phyloP scores from a whole-genome alignment of 2,113 vertebrate species.

The Falcunculus frontatus region DNA sequence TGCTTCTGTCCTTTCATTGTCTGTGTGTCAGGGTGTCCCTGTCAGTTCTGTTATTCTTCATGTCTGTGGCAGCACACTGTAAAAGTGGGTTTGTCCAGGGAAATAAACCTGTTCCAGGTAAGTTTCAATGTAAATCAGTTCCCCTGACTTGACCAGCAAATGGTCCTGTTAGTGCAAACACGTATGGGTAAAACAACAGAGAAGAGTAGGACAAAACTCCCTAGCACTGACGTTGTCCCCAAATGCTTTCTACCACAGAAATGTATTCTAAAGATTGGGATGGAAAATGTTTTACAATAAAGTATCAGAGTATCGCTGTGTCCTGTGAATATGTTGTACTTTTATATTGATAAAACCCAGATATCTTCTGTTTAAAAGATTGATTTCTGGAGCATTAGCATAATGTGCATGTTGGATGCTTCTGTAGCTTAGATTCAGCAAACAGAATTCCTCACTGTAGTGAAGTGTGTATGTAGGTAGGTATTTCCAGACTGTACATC shows the following conservation, averaged over 20 bases:
- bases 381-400: neutral
- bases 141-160: neutral
- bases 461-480: too few species aligned
- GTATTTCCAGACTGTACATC: neutral
- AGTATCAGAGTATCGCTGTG: neutral
- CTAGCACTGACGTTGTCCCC: neutral
- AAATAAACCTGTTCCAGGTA: neutral
- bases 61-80: neutral
- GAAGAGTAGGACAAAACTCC: neutral
- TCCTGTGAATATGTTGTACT: neutral
- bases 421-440: neutral
- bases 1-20: fast-evolving
- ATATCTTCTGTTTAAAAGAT: neutral
- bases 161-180: fast-evolving
- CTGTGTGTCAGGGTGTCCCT: neutral
- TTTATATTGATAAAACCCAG: neutral
- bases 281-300: neutral
- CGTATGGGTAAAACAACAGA: fast-evolving
- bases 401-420: neutral
- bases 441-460: neutral
- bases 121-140: neutral
- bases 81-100: neutral
- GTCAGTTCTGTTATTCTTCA: neutral
- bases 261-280: neutral
- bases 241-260: neutral